Percentiles rank a stretch among this genome's conserved stretches.
phyloP scores from a whole-genome alignment of 2,888 invertebrate species.

The Minunthozetes semirufus region DNA sequence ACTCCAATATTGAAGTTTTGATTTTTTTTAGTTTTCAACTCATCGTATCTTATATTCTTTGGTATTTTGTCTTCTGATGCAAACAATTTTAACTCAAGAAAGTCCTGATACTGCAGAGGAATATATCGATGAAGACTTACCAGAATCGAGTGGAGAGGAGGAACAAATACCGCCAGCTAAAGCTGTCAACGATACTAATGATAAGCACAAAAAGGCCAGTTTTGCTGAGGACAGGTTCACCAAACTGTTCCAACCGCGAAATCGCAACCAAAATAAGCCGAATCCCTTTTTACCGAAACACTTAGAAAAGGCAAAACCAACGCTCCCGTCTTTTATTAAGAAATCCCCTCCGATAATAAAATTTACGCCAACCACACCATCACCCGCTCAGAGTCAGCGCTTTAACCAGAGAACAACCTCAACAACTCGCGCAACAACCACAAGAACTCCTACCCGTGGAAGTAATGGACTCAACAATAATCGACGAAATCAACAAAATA shows the following conservation, averaged over 20 bases:
- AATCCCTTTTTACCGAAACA: not conserved
- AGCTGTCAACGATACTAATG: not conserved
- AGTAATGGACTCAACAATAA: not conserved
- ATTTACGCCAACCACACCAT: constrained; percentile 19
- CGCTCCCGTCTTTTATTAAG: constrained; percentile 34
- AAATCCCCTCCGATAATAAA: constrained; percentile 21
- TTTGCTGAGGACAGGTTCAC: constrained; percentile 34
- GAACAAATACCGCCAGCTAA: not conserved
- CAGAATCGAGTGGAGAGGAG: not conserved
- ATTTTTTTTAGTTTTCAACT: not conserved
- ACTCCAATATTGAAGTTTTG: too few relatives aligned
- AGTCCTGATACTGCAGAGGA: not conserved
- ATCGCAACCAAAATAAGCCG: not conserved
- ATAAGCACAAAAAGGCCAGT: constrained; percentile 1
- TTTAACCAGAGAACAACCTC: not conserved
- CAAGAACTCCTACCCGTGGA: not conserved
- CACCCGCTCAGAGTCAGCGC: not conserved
- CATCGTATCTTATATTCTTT: not conserved
- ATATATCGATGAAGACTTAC: constrained; percentile 25
- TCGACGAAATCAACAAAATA: not conserved
- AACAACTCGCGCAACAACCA: not conserved
- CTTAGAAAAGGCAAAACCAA: constrained; percentile 21
- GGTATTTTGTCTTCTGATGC: not conserved
- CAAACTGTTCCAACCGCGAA: constrained; percentile 20
- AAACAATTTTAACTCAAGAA: not conserved